Percentiles rank a stretch among this genome's conserved stretches.
These are phyloP conservation scores for Nemoura dubitans DNA, from an alignment of 2,888 invertebrate genomes.

Conservation along the genomic window DNA sequence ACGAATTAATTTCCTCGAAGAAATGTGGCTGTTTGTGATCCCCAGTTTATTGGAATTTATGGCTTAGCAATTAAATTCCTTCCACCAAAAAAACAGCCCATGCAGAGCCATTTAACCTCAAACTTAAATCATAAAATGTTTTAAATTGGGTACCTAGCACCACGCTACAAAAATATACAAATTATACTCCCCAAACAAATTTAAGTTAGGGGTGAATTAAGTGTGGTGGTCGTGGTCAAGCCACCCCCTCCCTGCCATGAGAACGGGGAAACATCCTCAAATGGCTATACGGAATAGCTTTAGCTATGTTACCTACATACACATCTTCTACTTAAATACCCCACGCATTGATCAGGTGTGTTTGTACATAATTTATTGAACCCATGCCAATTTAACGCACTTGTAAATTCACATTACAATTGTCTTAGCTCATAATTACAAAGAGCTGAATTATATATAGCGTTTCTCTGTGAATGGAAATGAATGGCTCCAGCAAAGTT, in stretches of 20 bases:
- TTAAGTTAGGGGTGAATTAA: background rate
- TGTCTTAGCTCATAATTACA: slow-evolving; percentile 13
- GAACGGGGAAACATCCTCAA: background rate
- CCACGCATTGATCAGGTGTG: background rate
- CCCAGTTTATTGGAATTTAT: background rate
- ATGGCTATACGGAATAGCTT: background rate
- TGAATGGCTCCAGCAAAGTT: slow-evolving; percentile 24
- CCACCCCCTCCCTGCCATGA: background rate
- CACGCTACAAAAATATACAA: background rate
- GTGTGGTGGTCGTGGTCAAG: background rate
- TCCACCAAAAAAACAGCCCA: slow-evolving; percentile 1
- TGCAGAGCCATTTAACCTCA: background rate
- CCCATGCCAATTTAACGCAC: slow-evolving; percentile 28
- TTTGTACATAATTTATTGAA: background rate
- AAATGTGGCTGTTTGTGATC: slow-evolving; percentile 8
- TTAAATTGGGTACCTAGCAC: background rate
- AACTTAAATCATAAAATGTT: slow-evolving; percentile 12
- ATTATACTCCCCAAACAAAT: background rate
- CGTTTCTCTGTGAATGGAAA: slow-evolving; percentile 18
- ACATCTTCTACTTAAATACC: background rate
- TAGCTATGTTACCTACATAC: background rate
- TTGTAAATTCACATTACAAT: slow-evolving; percentile 25
- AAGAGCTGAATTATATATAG: slow-evolving; percentile 23
- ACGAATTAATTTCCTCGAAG: slow-evolving; percentile 14
- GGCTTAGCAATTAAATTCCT: slow-evolving; percentile 18